Conservation (phyloP, 2,888 invertebrate genomes). For the Noctua janthina region DNA sequence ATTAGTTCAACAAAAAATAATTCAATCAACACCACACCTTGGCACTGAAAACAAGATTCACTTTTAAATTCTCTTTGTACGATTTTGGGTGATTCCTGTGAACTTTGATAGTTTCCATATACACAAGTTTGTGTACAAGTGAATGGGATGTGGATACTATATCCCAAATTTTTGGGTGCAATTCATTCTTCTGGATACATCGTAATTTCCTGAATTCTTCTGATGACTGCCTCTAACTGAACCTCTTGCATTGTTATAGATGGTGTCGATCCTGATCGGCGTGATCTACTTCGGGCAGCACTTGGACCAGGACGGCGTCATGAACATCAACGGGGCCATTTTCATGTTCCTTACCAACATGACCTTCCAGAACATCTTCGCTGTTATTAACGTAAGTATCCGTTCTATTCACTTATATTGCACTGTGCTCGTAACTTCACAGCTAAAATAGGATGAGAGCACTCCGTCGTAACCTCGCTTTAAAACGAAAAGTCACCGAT, state of each 20-base stretch:
- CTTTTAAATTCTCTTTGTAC: neutral
- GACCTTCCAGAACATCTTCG: slow-evolving; percentile 98
- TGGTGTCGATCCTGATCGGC: slow-evolving; percentile 96
- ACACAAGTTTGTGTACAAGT: neutral
- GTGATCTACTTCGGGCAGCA: slow-evolving; percentile 96
- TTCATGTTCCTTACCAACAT: slow-evolving; percentile 97
- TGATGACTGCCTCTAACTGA: neutral
- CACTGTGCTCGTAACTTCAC: neutral
- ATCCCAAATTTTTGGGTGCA: neutral
- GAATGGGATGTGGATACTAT: neutral
- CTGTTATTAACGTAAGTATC: slow-evolving; percentile 96
- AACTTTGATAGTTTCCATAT: neutral
- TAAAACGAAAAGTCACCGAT: neutral
- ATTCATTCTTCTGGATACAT: neutral
- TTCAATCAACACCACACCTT: neutral
- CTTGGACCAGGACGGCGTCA: slow-evolving; percentile 96
- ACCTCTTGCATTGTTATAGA: slow-evolving; percentile 87
- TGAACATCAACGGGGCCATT: slow-evolving; percentile 98
- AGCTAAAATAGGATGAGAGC: neutral
- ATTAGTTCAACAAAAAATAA: neutral
- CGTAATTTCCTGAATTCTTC: neutral
- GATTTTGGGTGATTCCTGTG: neutral
- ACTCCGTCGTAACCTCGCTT: neutral
- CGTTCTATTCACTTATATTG: neutral
- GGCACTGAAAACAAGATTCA: neutral